Evolutionary conservation across 1,140 invertebrate species (phyloP), one percentile per base, ranked within the genome.

Genomic region (Fopius arisanus): DNA sequence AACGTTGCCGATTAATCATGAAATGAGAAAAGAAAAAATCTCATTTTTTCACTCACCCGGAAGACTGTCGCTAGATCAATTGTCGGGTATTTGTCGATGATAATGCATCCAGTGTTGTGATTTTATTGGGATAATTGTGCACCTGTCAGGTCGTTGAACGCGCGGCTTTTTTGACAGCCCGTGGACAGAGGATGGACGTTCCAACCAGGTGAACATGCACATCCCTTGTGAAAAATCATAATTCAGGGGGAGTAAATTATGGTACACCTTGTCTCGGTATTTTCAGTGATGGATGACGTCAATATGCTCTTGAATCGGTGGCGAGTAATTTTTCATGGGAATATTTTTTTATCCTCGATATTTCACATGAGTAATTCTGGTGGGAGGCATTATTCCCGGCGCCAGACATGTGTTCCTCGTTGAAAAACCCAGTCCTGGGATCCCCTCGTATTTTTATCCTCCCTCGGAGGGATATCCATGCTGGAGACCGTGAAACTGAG

Each of bases 391-490:
- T 54, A 43, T 14, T 66, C 66, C 59, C 59, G 73, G 67, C 73
- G 67, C 59, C 73, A 75, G 51, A 66, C 54, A 70, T 70, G 41
- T 70, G 68, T 66, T 67, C 37, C 10, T 54, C 43, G 48, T 43
- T 33, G 19, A 43, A 67, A 43, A 28, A 51, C 43, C n/a, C 41
- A 23, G 40, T 67, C 23, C 16, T 37, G 7, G 43, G 72, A 7
- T 43, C 41, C 23, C 23, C 68, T n/a, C 14, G 70, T 76, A 76
- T 76, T 76, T 76, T 76, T 76, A 76, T 73, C 70, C 74, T 65
- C 74, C 70, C 66, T 63, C 70, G 43, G 37, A 54, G 67, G 40
- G 26, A 43, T 29, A 51, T 54, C 40, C 21, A 29, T 26, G 67
- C 67, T 51, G 54, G 23, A 59, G 54, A 59, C 21, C 54, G 23